Evolutionary conservation across 2,888 invertebrate species (phyloP).

Genomic region (Melanotus villosus): DNA sequence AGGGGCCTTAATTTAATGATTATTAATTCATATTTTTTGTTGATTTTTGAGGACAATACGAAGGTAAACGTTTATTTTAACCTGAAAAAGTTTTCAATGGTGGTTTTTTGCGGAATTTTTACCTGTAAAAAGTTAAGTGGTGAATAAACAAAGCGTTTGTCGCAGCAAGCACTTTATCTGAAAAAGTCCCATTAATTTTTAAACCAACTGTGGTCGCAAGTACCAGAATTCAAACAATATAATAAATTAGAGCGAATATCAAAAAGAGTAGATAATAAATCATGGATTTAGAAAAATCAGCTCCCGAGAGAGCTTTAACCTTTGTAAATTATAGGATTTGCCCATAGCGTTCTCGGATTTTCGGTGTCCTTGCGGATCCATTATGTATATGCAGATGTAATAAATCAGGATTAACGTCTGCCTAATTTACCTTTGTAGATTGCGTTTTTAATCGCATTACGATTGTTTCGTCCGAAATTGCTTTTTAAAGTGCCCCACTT

Average conservation of each 20-base stretch:
- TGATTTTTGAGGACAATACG: no score
- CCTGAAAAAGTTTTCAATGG: no score
- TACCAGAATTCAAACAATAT: conserved; percentile 22
- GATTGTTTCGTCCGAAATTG: conserved; percentile 33
- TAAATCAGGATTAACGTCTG: conserved; percentile 46
- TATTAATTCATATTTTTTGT: no score
- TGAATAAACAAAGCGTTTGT: neutral
- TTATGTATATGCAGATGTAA: conserved; percentile 46
- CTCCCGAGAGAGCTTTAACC: conserved; percentile 44
- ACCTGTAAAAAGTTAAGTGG: conserved; percentile 1
- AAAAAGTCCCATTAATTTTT: conserved; percentile 22
- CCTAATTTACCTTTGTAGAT: conserved; percentile 42
- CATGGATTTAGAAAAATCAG: conserved; percentile 48
- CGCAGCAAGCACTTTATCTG: neutral
- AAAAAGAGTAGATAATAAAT: conserved; percentile 41
- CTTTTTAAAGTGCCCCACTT: conserved; percentile 35
- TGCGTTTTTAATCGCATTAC: conserved; percentile 41
- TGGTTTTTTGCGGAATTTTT: neutral
- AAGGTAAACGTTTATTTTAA: no score
- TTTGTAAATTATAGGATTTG: conserved; percentile 49
- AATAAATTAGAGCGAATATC: conserved; percentile 39
- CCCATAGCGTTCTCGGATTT: conserved; percentile 41
- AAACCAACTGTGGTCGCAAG: conserved; percentile 2
- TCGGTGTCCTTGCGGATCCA: conserved; percentile 44
- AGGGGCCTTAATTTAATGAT: no score